Base-by-base conservation (phyloP, 2,797 vertebrate genomes). In the Rhinoraja longicauda region DNA sequence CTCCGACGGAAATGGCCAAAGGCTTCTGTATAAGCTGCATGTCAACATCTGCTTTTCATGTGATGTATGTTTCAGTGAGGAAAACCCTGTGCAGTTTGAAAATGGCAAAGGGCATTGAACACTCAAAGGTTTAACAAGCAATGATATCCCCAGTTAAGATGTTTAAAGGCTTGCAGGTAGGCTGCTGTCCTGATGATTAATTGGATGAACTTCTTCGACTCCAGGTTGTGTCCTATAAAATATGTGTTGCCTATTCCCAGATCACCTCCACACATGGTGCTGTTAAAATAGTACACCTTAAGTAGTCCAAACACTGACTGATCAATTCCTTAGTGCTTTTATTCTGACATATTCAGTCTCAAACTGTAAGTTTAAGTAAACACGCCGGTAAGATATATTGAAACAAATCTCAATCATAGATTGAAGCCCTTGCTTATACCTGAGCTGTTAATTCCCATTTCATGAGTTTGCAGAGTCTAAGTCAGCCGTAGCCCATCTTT, bases 151-250 rank as follows among this genome's bases (percentile, higher is more conserved):
- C 90, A 19, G 90, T 57, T 75, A 75, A 92, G 90, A 92, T 75
- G 39, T 92, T 92, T 92, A 75, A 92, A 92, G 70, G 67, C 12
- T 92, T 45, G 39, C 24, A 92, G 67, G 70, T 72, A 92, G 24
- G 70, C 36, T 92, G 39, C 90, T 92, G 90, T 92, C 90, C 90
- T 1, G 39, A 92, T 92, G 90, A 92, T 92, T 92, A 92, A 92
- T 92, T 92, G 90, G 39, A 57, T 75, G 90, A 92, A 92, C 39
- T 92, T 45, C 21, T 39, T 72, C 90, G 0, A 75, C 90, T 45
- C 45, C 90, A 92, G 70, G 90, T 92, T 92, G 90, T 53, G 70
- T 75, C 90, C 70, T 53, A 29, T 92, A 92, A 92, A 88, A 92
- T 75, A 92, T 75, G 70, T 24, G 39, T 73, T 75, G 70, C 90